phyloP scores from a whole-genome alignment of 2,113 vertebrate genomes.

The Gracilinanus agilis region DNA sequence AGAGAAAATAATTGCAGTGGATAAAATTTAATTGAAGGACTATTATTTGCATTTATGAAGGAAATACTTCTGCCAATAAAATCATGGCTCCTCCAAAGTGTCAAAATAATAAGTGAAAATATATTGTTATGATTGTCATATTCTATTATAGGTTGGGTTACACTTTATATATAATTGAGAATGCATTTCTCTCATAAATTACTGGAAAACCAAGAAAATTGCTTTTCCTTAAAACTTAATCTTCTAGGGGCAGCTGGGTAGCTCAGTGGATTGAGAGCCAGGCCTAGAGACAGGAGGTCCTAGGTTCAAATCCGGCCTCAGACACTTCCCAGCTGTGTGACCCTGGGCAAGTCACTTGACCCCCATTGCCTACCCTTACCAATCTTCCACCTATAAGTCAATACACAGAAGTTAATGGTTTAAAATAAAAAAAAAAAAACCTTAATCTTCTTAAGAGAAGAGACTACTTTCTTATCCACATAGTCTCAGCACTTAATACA shows the following conservation, averaged over 20 bases:
- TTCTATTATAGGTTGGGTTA: not conserved
- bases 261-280: too few relatives aligned
- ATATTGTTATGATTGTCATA: not conserved
- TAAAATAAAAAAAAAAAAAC: too few relatives aligned
- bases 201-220: not conserved
- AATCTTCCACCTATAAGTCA: too few relatives aligned
- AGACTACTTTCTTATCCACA: not conserved
- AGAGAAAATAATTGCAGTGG: not conserved
- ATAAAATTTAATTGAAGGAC: not conserved
- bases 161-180: not conserved
- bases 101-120: not conserved
- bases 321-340: too few relatives aligned
- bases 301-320: too few relatives aligned
- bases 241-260: too few relatives aligned
- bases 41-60: not conserved
- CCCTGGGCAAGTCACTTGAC: too few relatives aligned
- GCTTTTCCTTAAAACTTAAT: not conserved
- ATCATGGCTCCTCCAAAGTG: not conserved
- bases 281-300: too few relatives aligned
- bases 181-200: not conserved
- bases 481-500: not conserved
- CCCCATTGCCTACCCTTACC: too few relatives aligned
- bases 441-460: not conserved
- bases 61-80: not conserved
- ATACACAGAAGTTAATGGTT: too few relatives aligned